Conservation (phyloP, 2,113 vertebrate species). For the Pardalotus punctatus region DNA sequence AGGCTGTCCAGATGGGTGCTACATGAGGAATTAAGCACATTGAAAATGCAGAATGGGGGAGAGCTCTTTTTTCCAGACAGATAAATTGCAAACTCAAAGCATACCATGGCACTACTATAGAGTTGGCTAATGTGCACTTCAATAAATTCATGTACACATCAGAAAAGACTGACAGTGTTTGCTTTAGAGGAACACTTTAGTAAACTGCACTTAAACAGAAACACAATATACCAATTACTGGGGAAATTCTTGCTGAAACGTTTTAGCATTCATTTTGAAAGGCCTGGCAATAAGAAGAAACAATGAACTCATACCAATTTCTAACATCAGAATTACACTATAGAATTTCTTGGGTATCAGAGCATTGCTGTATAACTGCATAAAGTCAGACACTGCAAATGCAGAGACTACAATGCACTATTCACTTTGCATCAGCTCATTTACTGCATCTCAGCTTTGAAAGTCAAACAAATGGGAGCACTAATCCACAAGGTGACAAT, state of each 20-base stretch:
- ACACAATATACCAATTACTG: constrained; percentile 23
- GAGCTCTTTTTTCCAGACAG: background rate
- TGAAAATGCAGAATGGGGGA: background rate
- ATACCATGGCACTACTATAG: background rate
- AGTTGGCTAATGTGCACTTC: background rate
- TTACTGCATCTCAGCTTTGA: background rate
- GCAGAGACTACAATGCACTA: background rate
- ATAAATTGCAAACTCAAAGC: background rate
- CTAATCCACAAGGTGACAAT: constrained; percentile 53
- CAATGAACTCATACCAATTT: background rate
- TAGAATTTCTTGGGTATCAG: background rate
- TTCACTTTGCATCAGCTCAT: background rate
- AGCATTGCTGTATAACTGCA: background rate
- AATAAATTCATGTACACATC: constrained; percentile 19
- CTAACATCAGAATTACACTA: background rate
- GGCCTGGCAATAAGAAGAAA: background rate
- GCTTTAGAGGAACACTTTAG: background rate
- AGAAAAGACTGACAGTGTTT: background rate
- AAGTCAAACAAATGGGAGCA: constrained; percentile 18
- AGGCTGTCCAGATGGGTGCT: background rate
- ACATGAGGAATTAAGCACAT: background rate
- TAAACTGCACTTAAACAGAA: constrained; percentile 20
- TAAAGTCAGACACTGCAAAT: background rate
- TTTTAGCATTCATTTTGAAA: constrained; percentile 16
- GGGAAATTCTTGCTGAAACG: background rate